phyloP scores from a whole-genome alignment of 2,797 vertebrate species.

The Periparus ater region DNA sequence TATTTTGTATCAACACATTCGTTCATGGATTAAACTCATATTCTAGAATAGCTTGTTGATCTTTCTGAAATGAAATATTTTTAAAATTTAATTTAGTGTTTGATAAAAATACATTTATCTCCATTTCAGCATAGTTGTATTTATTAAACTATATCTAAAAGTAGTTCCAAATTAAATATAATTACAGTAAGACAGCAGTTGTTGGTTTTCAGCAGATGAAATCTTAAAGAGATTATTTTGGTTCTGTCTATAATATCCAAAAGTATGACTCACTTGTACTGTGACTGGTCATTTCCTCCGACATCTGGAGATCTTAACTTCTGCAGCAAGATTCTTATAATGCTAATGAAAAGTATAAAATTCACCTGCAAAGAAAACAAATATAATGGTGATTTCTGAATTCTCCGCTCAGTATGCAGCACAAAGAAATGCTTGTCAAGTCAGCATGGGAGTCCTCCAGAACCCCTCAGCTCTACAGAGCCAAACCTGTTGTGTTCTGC shows the following conservation, averaged over 20 bases:
- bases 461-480: neutral
- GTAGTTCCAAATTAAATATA: neutral
- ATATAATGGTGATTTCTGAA: neutral
- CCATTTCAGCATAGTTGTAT: neutral
- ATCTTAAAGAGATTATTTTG: neutral
- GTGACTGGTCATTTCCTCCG: conserved; percentile 88
- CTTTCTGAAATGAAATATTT: neutral
- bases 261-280: conserved; percentile 84
- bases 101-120: neutral
- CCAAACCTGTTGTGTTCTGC: neutral
- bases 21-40: neutral
- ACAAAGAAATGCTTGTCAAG: neutral
- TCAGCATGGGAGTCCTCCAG: neutral
- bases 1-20: neutral
- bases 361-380: conserved; percentile 80
- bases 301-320: conserved; percentile 89
- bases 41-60: neutral
- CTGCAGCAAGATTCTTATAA: conserved; percentile 89
- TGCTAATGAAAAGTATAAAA: conserved; percentile 90
- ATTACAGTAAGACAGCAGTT: neutral
- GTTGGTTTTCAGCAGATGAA: neutral
- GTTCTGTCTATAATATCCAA: neutral
- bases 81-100: neutral
- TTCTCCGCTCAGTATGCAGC: neutral
- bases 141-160: neutral